Evolutionary conservation across 2,888 invertebrate genomes (phyloP).

Genomic region (Zaprionus bogoriensis): DNA sequence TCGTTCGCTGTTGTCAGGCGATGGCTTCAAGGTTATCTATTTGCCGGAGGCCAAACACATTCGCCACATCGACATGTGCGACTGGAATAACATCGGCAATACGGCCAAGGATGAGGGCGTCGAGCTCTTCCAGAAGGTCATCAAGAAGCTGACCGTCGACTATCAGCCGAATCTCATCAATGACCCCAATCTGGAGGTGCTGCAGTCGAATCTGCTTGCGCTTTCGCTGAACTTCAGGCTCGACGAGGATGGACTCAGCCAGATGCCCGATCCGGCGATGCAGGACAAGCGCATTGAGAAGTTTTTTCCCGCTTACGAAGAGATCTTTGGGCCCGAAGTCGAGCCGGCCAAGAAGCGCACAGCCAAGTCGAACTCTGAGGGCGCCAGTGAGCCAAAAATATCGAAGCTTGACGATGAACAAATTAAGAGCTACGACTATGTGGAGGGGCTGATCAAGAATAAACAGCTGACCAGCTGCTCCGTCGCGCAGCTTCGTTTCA

Average conservation of each 20-base stretch:
- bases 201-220: conserved; percentile 87
- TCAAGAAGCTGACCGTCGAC: conserved; percentile 85
- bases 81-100: conserved; percentile 81
- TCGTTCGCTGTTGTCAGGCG: conserved; percentile 84
- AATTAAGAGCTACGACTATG: conserved; percentile 53
- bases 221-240: conserved; percentile 86
- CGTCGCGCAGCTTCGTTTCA: conserved; percentile 56
- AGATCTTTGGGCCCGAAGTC: conserved; percentile 65
- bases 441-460: conserved; percentile 54
- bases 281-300: conserved; percentile 79
- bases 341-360: conserved; percentile 62
- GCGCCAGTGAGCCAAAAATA: conserved; percentile 52
- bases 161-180: conserved; percentile 87
- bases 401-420: conserved; percentile 57
- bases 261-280: conserved; percentile 70
- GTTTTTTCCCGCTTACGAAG: conserved; percentile 60
- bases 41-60: conserved; percentile 87
- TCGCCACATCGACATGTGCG: conserved; percentile 81
- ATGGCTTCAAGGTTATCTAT: conserved; percentile 89
- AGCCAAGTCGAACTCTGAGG: conserved; percentile 24
- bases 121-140: conserved; percentile 85
- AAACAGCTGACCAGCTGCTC: conserved; percentile 60
- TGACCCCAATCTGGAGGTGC: conserved; percentile 86
- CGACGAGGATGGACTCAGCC: conserved; percentile 80
- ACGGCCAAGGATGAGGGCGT: conserved; percentile 82